Evolutionary conservation across 2,888 invertebrate genomes (phyloP).

Genomic region (Amphipoea lucens): DNA sequence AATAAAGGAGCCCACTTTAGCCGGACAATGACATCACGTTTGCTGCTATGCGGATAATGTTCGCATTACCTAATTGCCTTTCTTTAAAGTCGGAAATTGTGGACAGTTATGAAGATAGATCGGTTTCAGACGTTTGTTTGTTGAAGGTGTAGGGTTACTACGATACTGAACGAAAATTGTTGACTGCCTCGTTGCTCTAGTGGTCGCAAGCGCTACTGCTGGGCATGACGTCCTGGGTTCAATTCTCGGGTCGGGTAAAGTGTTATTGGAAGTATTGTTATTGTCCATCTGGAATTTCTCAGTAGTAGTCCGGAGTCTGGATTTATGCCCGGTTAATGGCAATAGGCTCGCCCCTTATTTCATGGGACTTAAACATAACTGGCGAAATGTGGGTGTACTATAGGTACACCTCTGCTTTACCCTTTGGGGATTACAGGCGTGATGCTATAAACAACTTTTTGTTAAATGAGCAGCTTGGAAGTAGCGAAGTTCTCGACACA

Average conservation of each 20-base stretch:
- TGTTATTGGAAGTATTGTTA: no score
- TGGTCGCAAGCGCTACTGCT: not conserved
- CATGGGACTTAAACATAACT: not conserved
- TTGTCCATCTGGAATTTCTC: not conserved
- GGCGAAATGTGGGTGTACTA: not conserved
- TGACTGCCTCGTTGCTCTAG: not conserved
- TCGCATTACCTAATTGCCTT: conserved; percentile 40
- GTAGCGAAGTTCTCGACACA: no score
- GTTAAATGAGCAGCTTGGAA: not conserved
- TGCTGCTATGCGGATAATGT: conserved; percentile 43
- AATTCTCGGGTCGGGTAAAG: not conserved
- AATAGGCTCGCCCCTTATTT: not conserved
- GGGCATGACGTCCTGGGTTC: not conserved
- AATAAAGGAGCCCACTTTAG: conserved; percentile 27
- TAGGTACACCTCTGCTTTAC: not conserved
- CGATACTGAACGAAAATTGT: not conserved
- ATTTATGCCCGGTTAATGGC: not conserved
- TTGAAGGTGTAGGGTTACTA: not conserved
- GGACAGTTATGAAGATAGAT: conserved; percentile 18
- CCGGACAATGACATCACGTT: conserved; percentile 43
- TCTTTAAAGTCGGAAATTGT: conserved; percentile 18
- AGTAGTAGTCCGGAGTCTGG: not conserved
- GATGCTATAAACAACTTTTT: not conserved
- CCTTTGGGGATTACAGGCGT: not conserved
- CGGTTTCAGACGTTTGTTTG: not conserved